These are phyloP conservation scores for Zaprionus inermis DNA, from an alignment of 1,140 invertebrate species.

Conservation along the genomic window DNA sequence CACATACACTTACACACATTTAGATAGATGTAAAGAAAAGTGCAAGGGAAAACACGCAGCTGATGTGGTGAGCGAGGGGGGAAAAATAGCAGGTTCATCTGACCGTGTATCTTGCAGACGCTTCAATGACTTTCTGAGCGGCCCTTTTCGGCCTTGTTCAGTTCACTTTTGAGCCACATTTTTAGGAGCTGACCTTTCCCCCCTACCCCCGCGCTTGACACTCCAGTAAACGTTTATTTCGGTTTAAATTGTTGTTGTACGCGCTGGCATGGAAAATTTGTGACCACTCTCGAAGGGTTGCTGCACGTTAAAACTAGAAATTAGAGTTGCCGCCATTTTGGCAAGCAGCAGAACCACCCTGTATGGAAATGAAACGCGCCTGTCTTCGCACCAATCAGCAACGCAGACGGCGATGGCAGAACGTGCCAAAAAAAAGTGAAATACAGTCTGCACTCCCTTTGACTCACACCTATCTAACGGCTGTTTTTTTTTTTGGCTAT, in stretches of 20 bases:
- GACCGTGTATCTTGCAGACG: slow-evolving; percentile 18
- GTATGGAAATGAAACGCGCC: slow-evolving; percentile 54
- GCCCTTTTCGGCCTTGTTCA: slow-evolving; percentile 27
- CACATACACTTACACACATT: too few species aligned
- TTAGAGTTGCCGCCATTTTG: slow-evolving; percentile 65
- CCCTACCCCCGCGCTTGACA: neutral
- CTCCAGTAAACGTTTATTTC: slow-evolving; percentile 43
- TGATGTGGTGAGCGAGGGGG: too few species aligned
- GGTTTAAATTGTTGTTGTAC: slow-evolving; percentile 31
- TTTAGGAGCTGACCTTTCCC: slow-evolving; percentile 11
- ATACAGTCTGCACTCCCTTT: slow-evolving; percentile 47
- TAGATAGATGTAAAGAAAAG: neutral
- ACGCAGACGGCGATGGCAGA: slow-evolving; percentile 3
- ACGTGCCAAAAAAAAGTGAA: slow-evolving; percentile 29
- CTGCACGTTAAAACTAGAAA: slow-evolving; percentile 49
- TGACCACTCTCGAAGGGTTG: slow-evolving; percentile 61
- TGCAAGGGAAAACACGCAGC: neutral
- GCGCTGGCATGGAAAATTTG: slow-evolving; percentile 71
- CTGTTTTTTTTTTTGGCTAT: neutral
- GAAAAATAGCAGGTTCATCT: slow-evolving; percentile 39
- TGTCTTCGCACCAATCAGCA: slow-evolving; percentile 66
- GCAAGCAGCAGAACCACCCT: slow-evolving; percentile 42
- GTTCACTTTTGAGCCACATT: slow-evolving; percentile 38
- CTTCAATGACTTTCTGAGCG: slow-evolving; percentile 45
- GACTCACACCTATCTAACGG: neutral